Conservation (phyloP, 2,888 invertebrate genomes). For the Watsonalla cultraria region DNA sequence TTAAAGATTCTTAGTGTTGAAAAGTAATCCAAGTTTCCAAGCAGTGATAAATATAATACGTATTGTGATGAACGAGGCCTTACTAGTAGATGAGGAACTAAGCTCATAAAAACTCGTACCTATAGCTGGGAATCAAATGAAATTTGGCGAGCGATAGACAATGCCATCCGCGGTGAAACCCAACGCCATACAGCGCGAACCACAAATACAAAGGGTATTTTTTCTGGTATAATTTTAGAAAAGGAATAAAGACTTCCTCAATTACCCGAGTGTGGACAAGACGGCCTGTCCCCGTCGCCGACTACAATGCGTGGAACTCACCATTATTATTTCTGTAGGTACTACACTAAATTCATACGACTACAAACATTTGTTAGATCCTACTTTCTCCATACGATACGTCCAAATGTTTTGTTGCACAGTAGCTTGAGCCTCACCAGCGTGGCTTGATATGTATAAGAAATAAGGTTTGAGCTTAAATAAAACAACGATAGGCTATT, state of each 20-base stretch:
- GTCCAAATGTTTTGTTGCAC: too few relatives aligned
- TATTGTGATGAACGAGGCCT: not conserved
- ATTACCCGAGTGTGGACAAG: conserved; percentile 51
- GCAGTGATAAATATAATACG: not conserved
- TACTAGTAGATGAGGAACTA: conserved; percentile 8
- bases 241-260: conserved; percentile 64
- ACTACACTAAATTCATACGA: too few relatives aligned
- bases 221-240: conserved; percentile 35
- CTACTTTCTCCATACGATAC: conserved; percentile 2
- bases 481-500: too few relatives aligned
- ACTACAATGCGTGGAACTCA: conserved; percentile 5
- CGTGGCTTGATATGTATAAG: too few relatives aligned
- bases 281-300: conserved; percentile 5
- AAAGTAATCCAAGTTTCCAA: too few relatives aligned
- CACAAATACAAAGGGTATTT: conserved; percentile 8
- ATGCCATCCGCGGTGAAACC: conserved; percentile 26
- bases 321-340: conserved; percentile 2
- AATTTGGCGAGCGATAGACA: conserved; percentile 36
- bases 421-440: too few relatives aligned
- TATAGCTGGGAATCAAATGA: conserved; percentile 31
- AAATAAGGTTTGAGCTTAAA: too few relatives aligned
- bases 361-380: too few relatives aligned
- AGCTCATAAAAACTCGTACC: conserved; percentile 21
- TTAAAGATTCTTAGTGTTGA: too few relatives aligned
- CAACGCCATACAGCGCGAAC: conserved; percentile 22